Percentiles rank a stretch among this genome's conserved stretches.
Conservation (phyloP, 2,888 invertebrate genomes). For the Metacarcinus magister region DNA sequence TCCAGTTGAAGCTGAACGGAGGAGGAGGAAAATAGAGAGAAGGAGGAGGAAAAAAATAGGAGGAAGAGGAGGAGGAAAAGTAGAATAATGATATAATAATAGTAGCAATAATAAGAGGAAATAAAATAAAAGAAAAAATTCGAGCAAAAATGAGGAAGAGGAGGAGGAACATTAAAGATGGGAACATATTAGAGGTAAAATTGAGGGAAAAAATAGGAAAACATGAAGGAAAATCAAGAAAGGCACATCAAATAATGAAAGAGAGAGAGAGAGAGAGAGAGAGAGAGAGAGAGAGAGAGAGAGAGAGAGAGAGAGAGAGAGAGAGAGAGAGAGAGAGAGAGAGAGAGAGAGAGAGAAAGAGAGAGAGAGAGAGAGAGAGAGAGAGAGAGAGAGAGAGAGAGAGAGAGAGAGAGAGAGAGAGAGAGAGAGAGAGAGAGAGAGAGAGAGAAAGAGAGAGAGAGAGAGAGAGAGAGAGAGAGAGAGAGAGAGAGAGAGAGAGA, state of each 20-base stretch:
- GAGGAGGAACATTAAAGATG: not conserved
- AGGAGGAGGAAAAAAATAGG: not conserved
- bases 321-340: not conserved
- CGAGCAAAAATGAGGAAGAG: not conserved
- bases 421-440: not conserved
- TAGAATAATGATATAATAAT: not conserved
- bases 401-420: not conserved
- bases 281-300: conserved; percentile 35
- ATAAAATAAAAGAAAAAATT: not conserved
- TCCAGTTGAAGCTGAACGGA: not conserved
- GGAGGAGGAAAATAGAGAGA: not conserved
- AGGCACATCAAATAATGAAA: not conserved
- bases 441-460: not conserved
- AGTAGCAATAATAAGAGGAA: not conserved
- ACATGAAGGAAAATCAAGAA: not conserved
- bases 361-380: not conserved
- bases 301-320: not conserved
- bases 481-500: not conserved
- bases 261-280: not conserved
- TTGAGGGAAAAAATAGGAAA: not conserved
- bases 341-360: not conserved
- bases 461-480: not conserved
- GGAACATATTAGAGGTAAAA: not conserved
- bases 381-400: not conserved
- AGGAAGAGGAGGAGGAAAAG: not conserved